These are phyloP conservation scores for Narcine bancroftii DNA, from an alignment of 2,113 vertebrate species.

Conservation along the genomic window DNA sequence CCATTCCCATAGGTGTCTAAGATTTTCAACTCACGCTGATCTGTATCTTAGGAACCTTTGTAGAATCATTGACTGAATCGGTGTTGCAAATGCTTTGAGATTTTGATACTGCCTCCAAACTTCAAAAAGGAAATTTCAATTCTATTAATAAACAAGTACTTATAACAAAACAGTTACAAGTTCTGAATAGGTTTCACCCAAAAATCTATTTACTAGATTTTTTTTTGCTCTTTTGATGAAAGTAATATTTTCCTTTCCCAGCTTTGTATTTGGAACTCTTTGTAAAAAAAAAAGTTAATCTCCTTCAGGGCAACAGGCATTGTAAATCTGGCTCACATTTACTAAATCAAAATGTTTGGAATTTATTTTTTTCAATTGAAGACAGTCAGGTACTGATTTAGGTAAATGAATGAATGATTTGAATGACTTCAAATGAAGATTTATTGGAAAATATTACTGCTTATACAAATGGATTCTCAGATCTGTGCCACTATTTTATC, in stretches of 20 bases:
- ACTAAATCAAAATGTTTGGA: conserved; percentile 7
- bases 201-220: not conserved
- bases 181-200: not conserved
- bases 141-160: not conserved
- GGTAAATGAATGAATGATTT: not conserved
- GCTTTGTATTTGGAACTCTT: not conserved
- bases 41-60: not conserved
- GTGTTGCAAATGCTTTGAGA: not conserved
- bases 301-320: not conserved
- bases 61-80: not conserved
- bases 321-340: not conserved
- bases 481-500: not conserved
- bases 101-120: not conserved
- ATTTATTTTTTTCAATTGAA: not conserved
- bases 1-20: too few relatives aligned
- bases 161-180: not conserved
- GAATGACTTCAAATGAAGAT: not conserved
- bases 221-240: not conserved
- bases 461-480: not conserved
- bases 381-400: not conserved
- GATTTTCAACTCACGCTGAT: too few relatives aligned
- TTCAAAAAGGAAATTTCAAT: not conserved
- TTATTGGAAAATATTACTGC: not conserved
- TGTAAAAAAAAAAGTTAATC: not conserved
- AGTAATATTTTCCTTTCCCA: not conserved